Evolutionary conservation across 2,113 vertebrate genomes (phyloP), one percentile per base, ranked within the genome.

Genomic region (Hiodon alosoides): DNA sequence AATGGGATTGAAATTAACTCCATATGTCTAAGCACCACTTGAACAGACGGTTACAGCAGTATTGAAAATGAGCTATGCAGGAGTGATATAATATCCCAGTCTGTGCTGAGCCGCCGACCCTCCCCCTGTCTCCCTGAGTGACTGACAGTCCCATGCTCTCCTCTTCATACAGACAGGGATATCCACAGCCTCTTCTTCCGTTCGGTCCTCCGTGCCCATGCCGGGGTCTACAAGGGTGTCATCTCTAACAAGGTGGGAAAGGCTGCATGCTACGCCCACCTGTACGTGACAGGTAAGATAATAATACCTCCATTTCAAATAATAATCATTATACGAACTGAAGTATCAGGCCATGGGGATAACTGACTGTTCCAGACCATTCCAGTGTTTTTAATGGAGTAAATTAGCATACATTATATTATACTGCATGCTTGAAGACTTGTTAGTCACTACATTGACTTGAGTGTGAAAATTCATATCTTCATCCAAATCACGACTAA

Each of bases 231-330:
- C 81, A 99, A 99, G 87, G 97, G 96, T 0, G 97, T 99, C 78
- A 98, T 99, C 4, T 95, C 97, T 79, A 99, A 99, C 91, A 98
- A 97, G 86, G 85, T 98, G 77, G 97, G 97, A 78, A 99, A 99
- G 82, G 96, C 97, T 48, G 96, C 97, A 0, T 98, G 96, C 86
- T 99, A 99, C 0, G 94, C 97, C 0, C 97, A 99, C 81, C 93
- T 99, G 66, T 99, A 98, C 0, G 94, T 99, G 78, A 95, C 94
- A 1, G 97, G 97, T 99, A 82, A 92, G 73, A 1, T 10, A n/a
- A 50, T 47, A 52, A 65, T 31, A 31, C 31, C 31, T 31, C 31
- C 2, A 31, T 31, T 31, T 31, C 31, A 31, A 31, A 31, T 31
- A 31, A 31, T 31, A 31, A 31, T 31, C 31, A 31, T 31, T 31